A percentile compares a stretch with the other conserved stretches of the same genome.
Conservation (phyloP, 2,888 invertebrate species). For the Drosophila meridiana region DNA sequence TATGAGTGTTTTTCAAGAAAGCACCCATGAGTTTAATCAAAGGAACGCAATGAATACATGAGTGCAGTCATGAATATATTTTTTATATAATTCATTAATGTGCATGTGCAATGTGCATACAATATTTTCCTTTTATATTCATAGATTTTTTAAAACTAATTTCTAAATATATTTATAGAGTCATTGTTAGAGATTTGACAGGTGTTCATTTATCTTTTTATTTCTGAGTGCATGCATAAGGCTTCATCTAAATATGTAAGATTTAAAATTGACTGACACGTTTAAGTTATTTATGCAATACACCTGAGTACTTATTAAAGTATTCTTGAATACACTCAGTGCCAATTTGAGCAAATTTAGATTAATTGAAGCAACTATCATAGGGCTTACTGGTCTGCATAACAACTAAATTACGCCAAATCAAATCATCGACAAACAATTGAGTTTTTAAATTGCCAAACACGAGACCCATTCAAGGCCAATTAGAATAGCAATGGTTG, state of each 20-base stretch:
- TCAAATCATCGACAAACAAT: conserved; percentile 15
- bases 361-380: not conserved
- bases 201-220: not conserved
- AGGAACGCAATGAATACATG: no score
- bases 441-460: conserved; percentile 23
- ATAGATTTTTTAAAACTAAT: no score
- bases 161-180: not conserved
- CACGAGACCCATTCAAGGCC: conserved; percentile 52
- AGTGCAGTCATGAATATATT: no score
- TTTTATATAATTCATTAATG: no score
- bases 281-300: no score
- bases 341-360: not conserved
- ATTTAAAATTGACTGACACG: no score
- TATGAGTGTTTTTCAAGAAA: no score
- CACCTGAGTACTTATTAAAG: not conserved
- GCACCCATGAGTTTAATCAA: no score
- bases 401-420: conserved; percentile 17
- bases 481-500: conserved; percentile 50
- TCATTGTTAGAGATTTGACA: not conserved
- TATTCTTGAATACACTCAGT: conserved; percentile 7
- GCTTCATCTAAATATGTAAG: not conserved
- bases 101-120: no score
- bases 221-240: not conserved
- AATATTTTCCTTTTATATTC: no score
- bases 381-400: no score